Evolutionary conservation across 2,888 invertebrate genomes (phyloP), one percentile per base, ranked within the genome.

Genomic region (Chromoteleia sp.): DNA sequence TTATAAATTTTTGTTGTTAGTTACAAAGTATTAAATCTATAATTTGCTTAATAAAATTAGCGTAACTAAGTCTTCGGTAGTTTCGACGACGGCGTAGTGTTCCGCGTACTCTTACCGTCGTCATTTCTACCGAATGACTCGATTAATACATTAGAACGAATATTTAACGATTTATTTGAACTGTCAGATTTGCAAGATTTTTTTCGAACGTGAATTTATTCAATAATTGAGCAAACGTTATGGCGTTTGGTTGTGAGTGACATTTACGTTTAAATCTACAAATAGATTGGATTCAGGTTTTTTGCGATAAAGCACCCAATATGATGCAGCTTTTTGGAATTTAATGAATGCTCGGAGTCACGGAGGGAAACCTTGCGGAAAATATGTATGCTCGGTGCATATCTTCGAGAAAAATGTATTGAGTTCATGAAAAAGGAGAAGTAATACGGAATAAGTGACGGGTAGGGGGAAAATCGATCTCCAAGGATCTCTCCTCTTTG

Each of bases 371-470:
- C 67, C 54, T 67, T 67, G 67, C 54, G 45, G 33, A 52, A 56
- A 56, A 68, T 68, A 43, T 30, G 45, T 68, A 68, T 43, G 68
- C 68, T 56, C 17, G 19, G 54, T 68, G 68, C 68, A 56, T 54
- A 43, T 68, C 54, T 43, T 68, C 45, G 56, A 41, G 68, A 56
- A 68, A 68, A 43, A 68, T 68, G 48, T 58, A 70, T 58, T 56
- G 56, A 70, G 48, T 58, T 45, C 25, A 58, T 45, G 36, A 58
- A 70, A 45, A 70, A 56, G 45, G 15, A 70, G 41, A 67, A 67
- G 52, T 50, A 68, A 68, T 56, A 30, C 43, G 65, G 48, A 56
- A 61, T 61, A 45, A 39, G 15, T 15, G 50, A 4, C 7, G 12
- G 65, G 39, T 12, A 25, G 30, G 10, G 36, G 29, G 33, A 25